Evolutionary conservation across 2,113 vertebrate species (phyloP), one percentile per base, ranked within the genome.

Genomic region (Fulica atra): DNA sequence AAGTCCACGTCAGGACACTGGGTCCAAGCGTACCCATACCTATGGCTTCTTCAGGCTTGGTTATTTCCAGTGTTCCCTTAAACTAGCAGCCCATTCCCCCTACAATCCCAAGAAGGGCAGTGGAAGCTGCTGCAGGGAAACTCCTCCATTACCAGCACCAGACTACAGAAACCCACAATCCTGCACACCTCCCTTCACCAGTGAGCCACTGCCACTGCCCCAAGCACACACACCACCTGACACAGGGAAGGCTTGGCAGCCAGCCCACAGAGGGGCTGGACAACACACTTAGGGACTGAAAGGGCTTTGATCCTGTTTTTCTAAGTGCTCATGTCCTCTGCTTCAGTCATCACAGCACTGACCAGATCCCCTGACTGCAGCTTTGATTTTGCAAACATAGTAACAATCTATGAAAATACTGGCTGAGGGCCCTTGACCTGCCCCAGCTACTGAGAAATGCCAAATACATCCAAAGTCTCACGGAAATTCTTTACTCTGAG

Each of bases 371-470:
- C 72, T 84, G 92, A 78, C 56, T 91, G 93, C 20, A 95, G 72
- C 83, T 96, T 84, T 94, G 88, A 88, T 94, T 97, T 96, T 46
- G 44, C 86, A 93, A 95, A 89, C 21, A 76, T 53, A 92, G 88
- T 74, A 91, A 89, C 12, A 64, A 96, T 54, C 88, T 73, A 46
- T 1, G 4, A 87, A 85, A 73, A 36, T 5, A 19, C 1, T 44
- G 46, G 77, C 38, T 74, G 31, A 89, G 78, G 44, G 80, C 48
- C 88, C 87, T 81, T 1, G 2, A 9, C 65, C 63, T 46, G 81
- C 57, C 31, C 71, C 35, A 73, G 53, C 50, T 80, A 61, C n/a
- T 40, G 19, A 44, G 44, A 79, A 61, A 79, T 13, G 7, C 60
- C 83, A 53, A 88, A 71, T 29, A 46, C 26, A 10, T n/a, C 84